Evolutionary conservation across 2,113 vertebrate genomes (phyloP).

Genomic region (Piaya cayana): DNA sequence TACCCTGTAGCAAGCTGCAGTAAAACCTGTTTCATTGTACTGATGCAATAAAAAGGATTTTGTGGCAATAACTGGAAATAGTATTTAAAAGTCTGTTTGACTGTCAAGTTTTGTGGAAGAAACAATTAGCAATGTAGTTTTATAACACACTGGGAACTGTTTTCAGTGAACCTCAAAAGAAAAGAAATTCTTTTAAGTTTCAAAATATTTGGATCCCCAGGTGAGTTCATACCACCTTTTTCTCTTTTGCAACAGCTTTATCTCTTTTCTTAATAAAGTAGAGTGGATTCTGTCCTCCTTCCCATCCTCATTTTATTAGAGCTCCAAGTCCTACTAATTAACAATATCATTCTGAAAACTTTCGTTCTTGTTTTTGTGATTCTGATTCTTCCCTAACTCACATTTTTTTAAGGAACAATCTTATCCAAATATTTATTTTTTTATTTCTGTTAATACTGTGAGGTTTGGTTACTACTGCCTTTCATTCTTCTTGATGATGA

Average conservation of each 20-base stretch:
- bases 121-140: slow-evolving; percentile 50
- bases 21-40: not conserved
- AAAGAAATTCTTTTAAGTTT: slow-evolving; percentile 39
- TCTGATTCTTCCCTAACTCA: not conserved
- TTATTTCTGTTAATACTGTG: not conserved
- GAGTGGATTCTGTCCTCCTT: not conserved
- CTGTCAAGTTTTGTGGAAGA: slow-evolving; percentile 40
- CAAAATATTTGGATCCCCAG: slow-evolving; percentile 61
- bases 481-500: not conserved
- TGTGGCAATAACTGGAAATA: slow-evolving; percentile 29
- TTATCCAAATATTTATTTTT: not conserved
- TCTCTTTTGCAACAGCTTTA: not conserved
- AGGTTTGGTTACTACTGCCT: not conserved
- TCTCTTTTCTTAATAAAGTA: not conserved
- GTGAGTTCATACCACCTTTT: not conserved
- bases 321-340: not conserved
- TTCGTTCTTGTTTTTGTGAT: not conserved
- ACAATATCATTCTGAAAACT: not conserved
- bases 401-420: not conserved
- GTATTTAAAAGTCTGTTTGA: slow-evolving; percentile 31
- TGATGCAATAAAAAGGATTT: not conserved
- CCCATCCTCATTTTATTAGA: not conserved
- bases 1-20: not conserved
- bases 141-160: slow-evolving; percentile 11
- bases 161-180: slow-evolving; percentile 37